These are phyloP conservation scores for Tuberolachnus salignus DNA, from an alignment of 2,888 invertebrate genomes.

Conservation along the genomic window DNA sequence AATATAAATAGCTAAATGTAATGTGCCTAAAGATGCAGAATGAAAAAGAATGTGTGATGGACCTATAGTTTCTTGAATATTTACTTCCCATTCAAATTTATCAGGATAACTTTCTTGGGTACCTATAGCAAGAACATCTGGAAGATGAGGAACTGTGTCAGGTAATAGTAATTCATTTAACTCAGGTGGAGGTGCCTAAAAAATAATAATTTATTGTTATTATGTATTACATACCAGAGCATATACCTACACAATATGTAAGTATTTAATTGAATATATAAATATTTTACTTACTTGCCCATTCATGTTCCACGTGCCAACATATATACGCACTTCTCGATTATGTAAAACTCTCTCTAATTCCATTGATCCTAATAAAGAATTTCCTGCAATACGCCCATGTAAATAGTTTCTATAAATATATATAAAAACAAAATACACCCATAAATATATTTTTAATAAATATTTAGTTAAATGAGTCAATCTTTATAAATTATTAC, in stretches of 20 bases:
- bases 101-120: slow-evolving; percentile 93
- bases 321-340: slow-evolving; percentile 83
- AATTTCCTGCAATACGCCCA: slow-evolving; percentile 79
- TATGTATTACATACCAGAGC: background rate
- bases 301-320: slow-evolving; percentile 94
- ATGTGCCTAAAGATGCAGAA: slow-evolving; percentile 81
- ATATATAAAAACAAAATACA: slow-evolving; percentile 22
- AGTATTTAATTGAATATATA: background rate
- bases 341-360: slow-evolving; percentile 85
- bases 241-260: no score
- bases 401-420: slow-evolving; percentile 72
- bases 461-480: slow-evolving; percentile 12
- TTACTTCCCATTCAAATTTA: slow-evolving; percentile 85
- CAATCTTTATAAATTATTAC: no score
- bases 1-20: slow-evolving; percentile 87
- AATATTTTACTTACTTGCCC: slow-evolving; percentile 74
- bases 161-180: slow-evolving; percentile 90
- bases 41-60: slow-evolving; percentile 90
- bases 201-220: slow-evolving; percentile 46
- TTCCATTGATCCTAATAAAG: slow-evolving; percentile 82
- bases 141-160: slow-evolving; percentile 80
- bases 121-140: slow-evolving; percentile 89
- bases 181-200: slow-evolving; percentile 68
- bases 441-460: background rate
- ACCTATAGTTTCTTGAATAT: slow-evolving; percentile 89